Conservation (phyloP, 1,140 invertebrate genomes). For the Drosophila littoralis region DNA sequence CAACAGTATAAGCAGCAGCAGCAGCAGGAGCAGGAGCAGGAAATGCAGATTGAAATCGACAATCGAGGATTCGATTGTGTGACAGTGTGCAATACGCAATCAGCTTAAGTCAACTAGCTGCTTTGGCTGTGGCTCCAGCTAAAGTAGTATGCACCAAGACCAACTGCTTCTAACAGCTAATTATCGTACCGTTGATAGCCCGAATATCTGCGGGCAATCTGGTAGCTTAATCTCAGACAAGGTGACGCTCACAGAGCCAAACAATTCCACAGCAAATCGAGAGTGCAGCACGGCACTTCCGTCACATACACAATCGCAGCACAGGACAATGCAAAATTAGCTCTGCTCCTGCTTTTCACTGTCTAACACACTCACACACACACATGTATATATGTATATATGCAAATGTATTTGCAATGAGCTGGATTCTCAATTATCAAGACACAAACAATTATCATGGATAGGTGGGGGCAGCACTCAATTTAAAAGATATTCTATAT, state of each 20-base stretch:
- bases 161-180: constrained; percentile 45
- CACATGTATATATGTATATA: not conserved
- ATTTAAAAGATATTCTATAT: constrained; percentile 16
- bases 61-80: not conserved
- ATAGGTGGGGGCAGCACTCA: not conserved
- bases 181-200: constrained; percentile 54
- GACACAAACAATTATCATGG: constrained; percentile 28
- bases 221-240: constrained; percentile 45
- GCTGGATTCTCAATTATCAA: constrained; percentile 38
- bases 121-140: not conserved
- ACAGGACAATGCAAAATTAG: constrained; percentile 8
- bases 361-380: not conserved
- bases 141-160: constrained; percentile 9
- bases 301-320: not conserved
- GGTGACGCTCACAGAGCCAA: constrained; percentile 30
- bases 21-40: constrained; percentile 2
- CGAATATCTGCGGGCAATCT: constrained; percentile 35
- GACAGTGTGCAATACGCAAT: constrained; percentile 27
- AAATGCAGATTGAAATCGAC: constrained; percentile 29
- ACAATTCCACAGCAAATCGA: constrained; percentile 25
- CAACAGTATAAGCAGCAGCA: constrained; percentile 7
- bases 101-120: constrained; percentile 47
- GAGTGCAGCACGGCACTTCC: not conserved
- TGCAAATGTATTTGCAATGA: constrained; percentile 3
- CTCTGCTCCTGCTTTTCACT: not conserved